Evolutionary conservation across 2,888 invertebrate genomes (phyloP).

Genomic region (Leucophenga montana): DNA sequence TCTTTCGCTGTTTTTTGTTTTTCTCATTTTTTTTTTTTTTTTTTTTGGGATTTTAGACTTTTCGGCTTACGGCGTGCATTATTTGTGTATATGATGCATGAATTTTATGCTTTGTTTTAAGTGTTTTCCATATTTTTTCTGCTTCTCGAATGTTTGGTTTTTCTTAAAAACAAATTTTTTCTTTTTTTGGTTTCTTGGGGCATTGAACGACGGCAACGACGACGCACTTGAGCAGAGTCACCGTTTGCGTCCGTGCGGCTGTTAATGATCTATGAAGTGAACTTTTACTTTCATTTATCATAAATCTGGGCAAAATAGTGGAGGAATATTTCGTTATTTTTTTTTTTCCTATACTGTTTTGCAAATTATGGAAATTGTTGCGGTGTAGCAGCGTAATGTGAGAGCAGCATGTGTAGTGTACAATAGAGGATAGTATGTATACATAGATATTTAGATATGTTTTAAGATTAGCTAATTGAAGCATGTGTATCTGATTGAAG

Average conservation of each 20-base stretch:
- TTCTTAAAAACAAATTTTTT: constrained; percentile 14
- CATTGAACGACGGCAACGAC: constrained; percentile 51
- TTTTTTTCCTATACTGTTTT: neutral
- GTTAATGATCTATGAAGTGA: constrained; percentile 64
- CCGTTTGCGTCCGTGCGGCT: constrained; percentile 25
- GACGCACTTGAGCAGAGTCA: constrained; percentile 41
- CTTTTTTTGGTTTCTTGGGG: constrained; percentile 38
- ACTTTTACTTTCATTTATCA: constrained; percentile 66
- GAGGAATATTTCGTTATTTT: too few relatives aligned
- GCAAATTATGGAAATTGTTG: too few relatives aligned
- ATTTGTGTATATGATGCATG: constrained; percentile 49
- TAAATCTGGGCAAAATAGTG: constrained; percentile 44
- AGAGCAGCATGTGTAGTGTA: too few relatives aligned
- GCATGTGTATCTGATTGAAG: too few relatives aligned
- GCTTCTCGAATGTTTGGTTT: neutral
- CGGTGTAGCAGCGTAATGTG: too few relatives aligned
- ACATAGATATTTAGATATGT: too few relatives aligned
- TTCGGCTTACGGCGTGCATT: constrained; percentile 43
- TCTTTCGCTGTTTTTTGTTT: too few relatives aligned
- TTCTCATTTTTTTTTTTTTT: too few relatives aligned
- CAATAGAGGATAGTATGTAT: too few relatives aligned
- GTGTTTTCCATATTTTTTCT: constrained; percentile 1
- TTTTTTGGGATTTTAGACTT: constrained; percentile 35
- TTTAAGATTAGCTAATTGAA: too few relatives aligned
- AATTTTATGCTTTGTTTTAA: neutral